Conservation (phyloP, 2,113 vertebrate genomes). For the Boleophthalmus pectinirostris region DNA sequence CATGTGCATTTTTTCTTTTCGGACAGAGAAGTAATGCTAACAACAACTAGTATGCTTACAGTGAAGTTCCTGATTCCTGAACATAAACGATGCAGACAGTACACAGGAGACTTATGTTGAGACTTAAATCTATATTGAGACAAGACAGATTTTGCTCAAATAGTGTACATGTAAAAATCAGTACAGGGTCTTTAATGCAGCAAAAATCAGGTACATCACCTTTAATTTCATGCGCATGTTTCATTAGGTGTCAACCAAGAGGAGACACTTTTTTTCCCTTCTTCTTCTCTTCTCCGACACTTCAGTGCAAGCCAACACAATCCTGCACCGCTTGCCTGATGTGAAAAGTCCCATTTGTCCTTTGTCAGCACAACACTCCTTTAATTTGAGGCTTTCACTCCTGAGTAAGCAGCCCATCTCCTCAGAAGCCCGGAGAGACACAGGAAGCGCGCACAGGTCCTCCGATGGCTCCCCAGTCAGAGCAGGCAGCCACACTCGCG, state of each 20-base stretch:
- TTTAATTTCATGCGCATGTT: slow-evolving; percentile 89
- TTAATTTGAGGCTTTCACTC: slow-evolving; percentile 95
- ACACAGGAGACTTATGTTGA: too few species aligned
- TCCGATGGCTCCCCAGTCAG: slow-evolving; percentile 72
- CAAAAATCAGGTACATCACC: too few species aligned
- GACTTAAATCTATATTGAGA: too few species aligned
- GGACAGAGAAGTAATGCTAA: too few species aligned
- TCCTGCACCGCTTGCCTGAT: slow-evolving; percentile 91
- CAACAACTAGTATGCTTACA: too few species aligned
- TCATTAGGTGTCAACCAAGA: slow-evolving; percentile 86
- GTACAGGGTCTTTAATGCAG: too few species aligned
- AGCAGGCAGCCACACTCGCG: slow-evolving; percentile 67
- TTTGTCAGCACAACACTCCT: slow-evolving; percentile 96
- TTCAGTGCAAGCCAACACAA: slow-evolving; percentile 86
- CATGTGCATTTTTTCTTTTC: too few species aligned
- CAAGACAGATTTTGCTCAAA: too few species aligned
- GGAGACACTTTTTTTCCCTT: slow-evolving; percentile 71
- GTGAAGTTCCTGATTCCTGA: too few species aligned
- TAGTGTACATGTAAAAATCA: too few species aligned
- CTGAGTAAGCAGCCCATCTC: slow-evolving; percentile 91
- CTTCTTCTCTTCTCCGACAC: slow-evolving; percentile 68
- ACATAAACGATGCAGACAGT: too few species aligned
- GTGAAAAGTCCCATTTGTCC: slow-evolving; percentile 86
- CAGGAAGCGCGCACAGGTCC: slow-evolving; percentile 75
- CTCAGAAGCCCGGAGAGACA: slow-evolving; percentile 80